Conservation (phyloP, 1,140 invertebrate species). For the Zaprionus taronus region DNA sequence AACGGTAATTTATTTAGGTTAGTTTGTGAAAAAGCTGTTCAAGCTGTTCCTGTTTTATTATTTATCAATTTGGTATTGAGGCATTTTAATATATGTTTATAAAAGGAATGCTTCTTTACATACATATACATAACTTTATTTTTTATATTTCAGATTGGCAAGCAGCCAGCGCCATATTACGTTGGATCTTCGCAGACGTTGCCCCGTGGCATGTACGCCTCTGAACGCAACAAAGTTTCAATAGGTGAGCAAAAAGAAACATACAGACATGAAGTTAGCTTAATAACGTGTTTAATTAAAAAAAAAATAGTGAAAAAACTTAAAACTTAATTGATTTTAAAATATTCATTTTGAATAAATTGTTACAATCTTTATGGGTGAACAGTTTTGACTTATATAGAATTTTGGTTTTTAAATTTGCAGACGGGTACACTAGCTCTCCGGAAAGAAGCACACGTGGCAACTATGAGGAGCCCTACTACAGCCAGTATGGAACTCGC, state of each 20-base stretch:
- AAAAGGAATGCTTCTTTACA: no score
- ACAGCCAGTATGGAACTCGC: slow-evolving; percentile 90
- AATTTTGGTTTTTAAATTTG: slow-evolving; percentile 6
- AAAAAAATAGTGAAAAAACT: neutral
- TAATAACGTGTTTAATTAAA: neutral
- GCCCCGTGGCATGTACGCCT: slow-evolving; percentile 85
- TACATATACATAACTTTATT: neutral
- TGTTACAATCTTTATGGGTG: no score
- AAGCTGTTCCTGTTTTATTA: no score
- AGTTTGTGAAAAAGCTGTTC: neutral
- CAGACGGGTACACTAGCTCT: slow-evolving; percentile 94
- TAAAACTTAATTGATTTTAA: slow-evolving; percentile 23
- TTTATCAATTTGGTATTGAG: no score
- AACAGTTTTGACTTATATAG: neutral
- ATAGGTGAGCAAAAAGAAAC: slow-evolving; percentile 69
- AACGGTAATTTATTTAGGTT: neutral
- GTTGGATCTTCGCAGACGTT: slow-evolving; percentile 85
- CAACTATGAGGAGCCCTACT: slow-evolving; percentile 94
- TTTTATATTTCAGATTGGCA: slow-evolving; percentile 82
- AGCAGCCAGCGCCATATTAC: slow-evolving; percentile 85
- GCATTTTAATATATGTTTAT: no score
- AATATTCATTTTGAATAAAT: no score
- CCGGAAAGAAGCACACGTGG: slow-evolving; percentile 90
- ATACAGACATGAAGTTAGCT: neutral
- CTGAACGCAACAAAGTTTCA: slow-evolving; percentile 80